A percentile compares a stretch with the other conserved stretches of the same genome.
Evolutionary conservation across 2,113 vertebrate species (phyloP).

Genomic region (Trochalopteron elliotii): DNA sequence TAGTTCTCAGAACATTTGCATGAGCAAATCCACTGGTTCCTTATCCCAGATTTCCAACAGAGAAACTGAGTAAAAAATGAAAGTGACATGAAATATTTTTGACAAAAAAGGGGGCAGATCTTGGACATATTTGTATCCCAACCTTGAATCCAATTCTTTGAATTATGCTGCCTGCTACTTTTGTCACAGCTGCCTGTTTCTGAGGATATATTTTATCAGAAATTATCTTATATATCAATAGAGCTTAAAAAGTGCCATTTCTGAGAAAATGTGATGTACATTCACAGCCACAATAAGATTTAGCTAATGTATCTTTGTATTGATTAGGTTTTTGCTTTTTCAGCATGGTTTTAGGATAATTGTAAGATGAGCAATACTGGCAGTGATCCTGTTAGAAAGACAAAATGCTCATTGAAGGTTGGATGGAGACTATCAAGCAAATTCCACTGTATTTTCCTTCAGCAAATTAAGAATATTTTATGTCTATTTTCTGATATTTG

Average conservation of each 20-base stretch:
- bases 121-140: background rate
- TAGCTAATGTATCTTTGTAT: slow-evolving; percentile 53
- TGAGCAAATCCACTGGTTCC: background rate
- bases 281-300: slow-evolving; percentile 14
- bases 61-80: background rate
- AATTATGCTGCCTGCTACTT: background rate
- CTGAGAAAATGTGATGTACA: slow-evolving; percentile 59
- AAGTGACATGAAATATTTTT: background rate
- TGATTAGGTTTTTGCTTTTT: background rate
- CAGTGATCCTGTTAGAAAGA: background rate
- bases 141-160: background rate
- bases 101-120: background rate
- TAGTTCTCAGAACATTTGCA: background rate
- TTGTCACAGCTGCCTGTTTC: background rate
- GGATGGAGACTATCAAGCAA: background rate
- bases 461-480: background rate
- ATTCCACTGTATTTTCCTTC: background rate
- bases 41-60: background rate
- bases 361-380: slow-evolving; percentile 10
- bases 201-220: slow-evolving; percentile 5
- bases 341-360: background rate
- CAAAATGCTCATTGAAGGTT: background rate
- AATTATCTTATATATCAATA: slow-evolving; percentile 63
- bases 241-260: slow-evolving; percentile 72
- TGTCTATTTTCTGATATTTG: background rate